Evolutionary conservation across 2,888 invertebrate genomes (phyloP).

Genomic region (Ditula angustiorana): DNA sequence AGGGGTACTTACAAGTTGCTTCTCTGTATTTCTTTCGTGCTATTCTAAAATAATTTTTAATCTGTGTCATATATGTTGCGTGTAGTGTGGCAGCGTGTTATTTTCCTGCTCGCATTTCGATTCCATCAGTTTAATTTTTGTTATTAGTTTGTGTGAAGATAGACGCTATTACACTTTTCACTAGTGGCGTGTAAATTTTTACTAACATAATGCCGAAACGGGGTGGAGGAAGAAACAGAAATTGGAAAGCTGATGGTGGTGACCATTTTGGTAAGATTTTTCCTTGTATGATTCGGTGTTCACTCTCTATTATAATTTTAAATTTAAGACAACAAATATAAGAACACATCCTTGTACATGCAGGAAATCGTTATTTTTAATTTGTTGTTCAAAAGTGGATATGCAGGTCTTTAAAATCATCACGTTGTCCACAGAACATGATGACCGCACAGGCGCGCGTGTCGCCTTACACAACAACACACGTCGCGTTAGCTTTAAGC

Average conservation of each 20-base stretch:
- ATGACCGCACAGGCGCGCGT: constrained; percentile 78
- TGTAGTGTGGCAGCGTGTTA: too few species aligned
- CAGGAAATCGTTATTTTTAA: too few species aligned
- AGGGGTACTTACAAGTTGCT: too few species aligned
- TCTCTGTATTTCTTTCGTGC: too few species aligned
- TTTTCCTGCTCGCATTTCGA: too few species aligned
- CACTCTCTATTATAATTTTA: too few species aligned
- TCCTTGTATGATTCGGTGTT: background rate
- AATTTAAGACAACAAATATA: background rate
- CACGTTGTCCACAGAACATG: constrained; percentile 68
- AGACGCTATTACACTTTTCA: background rate
- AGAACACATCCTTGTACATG: too few species aligned
- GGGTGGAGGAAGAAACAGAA: constrained; percentile 70
- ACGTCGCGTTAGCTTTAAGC: constrained; percentile 85
- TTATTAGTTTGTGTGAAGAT: too few species aligned
- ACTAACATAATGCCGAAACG: constrained; percentile 76
- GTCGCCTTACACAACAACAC: too few species aligned
- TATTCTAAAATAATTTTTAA: too few species aligned
- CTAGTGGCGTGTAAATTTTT: background rate
- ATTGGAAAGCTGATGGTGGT: constrained; percentile 64
- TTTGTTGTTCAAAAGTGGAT: background rate
- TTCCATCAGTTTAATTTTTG: too few species aligned
- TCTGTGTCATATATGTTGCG: too few species aligned
- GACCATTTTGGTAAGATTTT: constrained; percentile 73
- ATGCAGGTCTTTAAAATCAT: background rate